These are phyloP conservation scores for Leptopilina boulardi DNA, from an alignment of 1,140 invertebrate species.

Conservation along the genomic window DNA sequence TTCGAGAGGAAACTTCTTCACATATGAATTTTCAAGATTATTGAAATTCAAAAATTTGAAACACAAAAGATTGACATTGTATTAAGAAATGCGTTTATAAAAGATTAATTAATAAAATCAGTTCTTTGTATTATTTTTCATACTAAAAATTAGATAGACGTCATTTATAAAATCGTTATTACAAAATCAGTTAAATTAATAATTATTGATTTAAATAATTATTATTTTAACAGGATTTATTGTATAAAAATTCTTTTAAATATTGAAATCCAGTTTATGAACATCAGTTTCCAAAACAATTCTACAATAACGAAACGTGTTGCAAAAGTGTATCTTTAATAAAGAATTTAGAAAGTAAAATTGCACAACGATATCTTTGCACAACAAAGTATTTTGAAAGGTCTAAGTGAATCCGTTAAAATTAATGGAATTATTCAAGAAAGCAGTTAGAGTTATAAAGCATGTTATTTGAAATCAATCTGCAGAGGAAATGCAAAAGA, in stretches of 20 bases:
- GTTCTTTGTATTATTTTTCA: no score
- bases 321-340: slow-evolving; percentile 30
- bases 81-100: not conserved
- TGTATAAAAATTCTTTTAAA: not conserved
- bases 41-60: not conserved
- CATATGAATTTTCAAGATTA: not conserved
- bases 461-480: slow-evolving; percentile 5
- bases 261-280: slow-evolving; percentile 1
- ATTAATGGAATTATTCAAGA: slow-evolving; percentile 26
- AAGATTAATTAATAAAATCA: no score
- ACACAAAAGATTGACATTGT: not conserved
- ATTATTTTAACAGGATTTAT: no score
- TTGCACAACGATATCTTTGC: slow-evolving; percentile 23
- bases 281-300: slow-evolving; percentile 1
- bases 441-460: slow-evolving; percentile 4
- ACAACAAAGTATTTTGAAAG: slow-evolving; percentile 32
- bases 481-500: not conserved
- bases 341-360: slow-evolving; percentile 27
- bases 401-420: slow-evolving; percentile 30
- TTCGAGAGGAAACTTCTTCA: not conserved
- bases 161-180: no score
- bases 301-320: slow-evolving; percentile 29
- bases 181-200: no score
- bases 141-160: no score
- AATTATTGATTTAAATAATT: no score